Base-by-base conservation (phyloP, 1,140 invertebrate genomes). In the Eumeta japonica region DNA sequence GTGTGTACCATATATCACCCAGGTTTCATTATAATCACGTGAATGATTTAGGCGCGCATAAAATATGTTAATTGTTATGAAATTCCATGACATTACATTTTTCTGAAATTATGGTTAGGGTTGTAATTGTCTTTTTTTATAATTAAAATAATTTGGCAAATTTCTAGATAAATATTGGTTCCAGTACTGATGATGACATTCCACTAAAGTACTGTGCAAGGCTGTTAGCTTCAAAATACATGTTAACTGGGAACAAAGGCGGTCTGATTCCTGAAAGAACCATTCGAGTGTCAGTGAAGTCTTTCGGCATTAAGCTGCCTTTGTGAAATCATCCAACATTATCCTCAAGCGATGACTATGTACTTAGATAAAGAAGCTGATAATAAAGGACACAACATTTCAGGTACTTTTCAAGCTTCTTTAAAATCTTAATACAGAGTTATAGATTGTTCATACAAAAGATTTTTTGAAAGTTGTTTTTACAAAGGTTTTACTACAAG, bases 261-360 rank as follows among this genome's bases (percentile, higher is more conserved):
- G 72, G 74, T 16, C 58, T 85, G 27, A 79, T 88, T 32, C 63
- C 83, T 10, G 65, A 73, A 40, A 62, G 82, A 46, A 72, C 64
- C 28, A 83, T 90, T 7, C 76, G 91, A 18, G 88, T 94, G 10
- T 93, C 90, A 41, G 83, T 92, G 0, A 93, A 94, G 75, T 83
- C 87, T 1, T n/a, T 79, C 92, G 18, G 87, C 90, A 1, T 55
- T 94, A 2, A 83, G 80, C 18, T 92, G 88, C 62, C 52, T 94
- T 1, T 79, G 82, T 1, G 79, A 81, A 29, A 79, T 88, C 17
- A 60, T 92, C 16, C 76, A 76, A 16, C 51, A 92, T 17, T 83
- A 84, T 52, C 89, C 92, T 1, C 73, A 81, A 36, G 62, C 84
- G n/a, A 81, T 90, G 27, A 78, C 83, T 1, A 46, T 82, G 24